Base-by-base conservation (phyloP, 2,888 invertebrate genomes). In the Falcaria lacertinaria region DNA sequence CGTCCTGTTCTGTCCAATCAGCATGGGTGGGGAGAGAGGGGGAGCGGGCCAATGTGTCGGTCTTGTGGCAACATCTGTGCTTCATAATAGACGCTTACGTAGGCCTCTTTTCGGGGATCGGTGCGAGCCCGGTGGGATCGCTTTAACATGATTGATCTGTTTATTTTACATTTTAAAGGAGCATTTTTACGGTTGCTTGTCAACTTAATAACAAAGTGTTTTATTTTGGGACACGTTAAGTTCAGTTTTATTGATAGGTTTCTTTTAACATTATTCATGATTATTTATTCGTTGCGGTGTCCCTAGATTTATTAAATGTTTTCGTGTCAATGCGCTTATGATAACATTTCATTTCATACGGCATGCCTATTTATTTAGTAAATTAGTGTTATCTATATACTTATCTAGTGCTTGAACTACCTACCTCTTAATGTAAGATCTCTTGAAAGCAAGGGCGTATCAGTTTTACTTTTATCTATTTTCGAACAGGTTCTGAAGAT, bases 151-250 rank as follows among this genome's bases (percentile, higher is more conserved):
- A 89, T 89, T 89, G 89, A 89, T 89, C 88, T 88, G 89, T 89
- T 89, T 89, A 88, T 89, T 89, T 89, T 85, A 88, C 87, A 89
- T 88, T 89, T 89, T 88, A 88, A 88, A 88, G 82, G 80, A 83
- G 81, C 86, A 86, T 88, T 89, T 88, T 88, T 89, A 89, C 88
- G 89, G 87, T 87, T 87, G 88, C 82, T 86, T 88, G 89, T 88
- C 89, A 87, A 87, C 88, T 87, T 87, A 86, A 88, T 89, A 88
- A 88, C 87, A 85, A 86, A 86, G 85, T 86, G 80, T 87, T 89
- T 87, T 86, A 87, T 88, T 83, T 85, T 66, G 80, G 69, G 80
- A 87, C 79, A 85, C 75, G 80, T 81, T 86, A 85, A 85, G 76
- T 84, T 87, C 80, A 71, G 71, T 85, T 89, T 86, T 89, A 89